Evolutionary conservation across 2,888 invertebrate genomes (phyloP).

Genomic region (Melanotus villosus): DNA sequence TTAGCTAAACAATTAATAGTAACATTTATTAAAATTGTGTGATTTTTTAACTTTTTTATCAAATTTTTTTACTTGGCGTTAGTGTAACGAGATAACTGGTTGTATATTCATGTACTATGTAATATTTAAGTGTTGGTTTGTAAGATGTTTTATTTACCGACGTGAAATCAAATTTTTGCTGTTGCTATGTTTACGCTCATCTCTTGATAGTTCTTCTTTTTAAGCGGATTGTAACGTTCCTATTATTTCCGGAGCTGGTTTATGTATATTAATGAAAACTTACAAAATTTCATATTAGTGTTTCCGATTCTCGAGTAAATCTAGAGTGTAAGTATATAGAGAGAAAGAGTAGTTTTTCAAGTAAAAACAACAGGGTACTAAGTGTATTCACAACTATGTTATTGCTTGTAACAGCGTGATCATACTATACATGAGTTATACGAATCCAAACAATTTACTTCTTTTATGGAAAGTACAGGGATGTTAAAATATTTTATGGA

Average conservation of each 20-base stretch:
- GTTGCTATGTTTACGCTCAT: background rate
- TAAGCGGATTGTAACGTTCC: conserved; percentile 1
- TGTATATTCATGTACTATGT: conserved; percentile 27
- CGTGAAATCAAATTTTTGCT: conserved; percentile 3
- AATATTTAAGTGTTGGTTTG: conserved; percentile 37
- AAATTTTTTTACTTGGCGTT: conserved; percentile 18
- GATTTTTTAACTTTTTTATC: conserved; percentile 18
- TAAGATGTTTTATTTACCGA: conserved; percentile 31
- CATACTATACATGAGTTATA: conserved; percentile 45
- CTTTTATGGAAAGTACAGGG: conserved; percentile 44
- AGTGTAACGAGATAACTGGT: conserved; percentile 6
- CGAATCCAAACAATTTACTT: conserved; percentile 36
- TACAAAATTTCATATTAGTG: conserved; percentile 5
- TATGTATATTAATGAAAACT: background rate
- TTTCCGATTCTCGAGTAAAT: background rate
- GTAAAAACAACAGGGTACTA: conserved; percentile 45
- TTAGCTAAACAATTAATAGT: conserved; percentile 24
- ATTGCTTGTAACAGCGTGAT: conserved; percentile 33
- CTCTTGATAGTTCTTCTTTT: background rate
- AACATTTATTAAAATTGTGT: conserved; percentile 27
- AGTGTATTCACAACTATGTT: conserved; percentile 46
- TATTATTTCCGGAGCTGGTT: background rate
- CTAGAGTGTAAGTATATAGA: conserved; percentile 13
- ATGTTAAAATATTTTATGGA: conserved; percentile 45
- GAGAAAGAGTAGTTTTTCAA: conserved; percentile 42